Base-by-base conservation (phyloP, 2,113 vertebrate genomes). In the Hemiprocne comata region DNA sequence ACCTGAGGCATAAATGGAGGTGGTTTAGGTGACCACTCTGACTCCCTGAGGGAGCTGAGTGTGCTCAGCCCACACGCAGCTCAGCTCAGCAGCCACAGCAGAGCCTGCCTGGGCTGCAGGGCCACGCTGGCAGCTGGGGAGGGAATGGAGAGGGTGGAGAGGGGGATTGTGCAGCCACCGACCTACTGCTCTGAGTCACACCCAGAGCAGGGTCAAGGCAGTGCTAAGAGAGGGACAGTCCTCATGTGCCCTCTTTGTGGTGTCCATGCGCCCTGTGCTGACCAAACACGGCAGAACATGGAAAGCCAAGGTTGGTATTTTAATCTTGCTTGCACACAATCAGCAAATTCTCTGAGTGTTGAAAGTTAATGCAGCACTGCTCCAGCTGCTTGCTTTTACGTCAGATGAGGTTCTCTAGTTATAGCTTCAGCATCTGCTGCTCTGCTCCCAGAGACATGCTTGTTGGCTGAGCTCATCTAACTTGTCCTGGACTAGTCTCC, bases 1-100 rank as follows among this genome's bases (percentile, higher is more conserved):
- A 99, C 99, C 99, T 99, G 96, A 29, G 89, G 71, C 50, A 79
- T 38, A 92, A 66, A 58, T 38, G 4, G 89, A 80, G 73, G 23
- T 33, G 55, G 18, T 78, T 95, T 33, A 72, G 53, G 66, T 8
- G 54, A 53, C 1, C 2, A 1, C 50, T 15, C 15, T 54, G 28
- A 24, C 9, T 70, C 29, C 33, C 9, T 38, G 46, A 57, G 73
- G 77, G 15, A 75, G 57, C 70, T 51, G 75, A 26, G 13, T 7
- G 33, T 67, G 54, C 64, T 61, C 5, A 3, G 23, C 69, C 54
- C 57, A 21, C 28, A 26, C 5, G n/a, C 53, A 50, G 78, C 74
- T 85, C 38, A 17, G 81, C 70, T 53, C 54, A 25, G 74, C 48
- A 17, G 4, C 55, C 62, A 31, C 2, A 1, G 28, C 66, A 48